These are phyloP conservation scores for Huso huso DNA, from an alignment of 2,797 vertebrate species.

Conservation along the genomic window DNA sequence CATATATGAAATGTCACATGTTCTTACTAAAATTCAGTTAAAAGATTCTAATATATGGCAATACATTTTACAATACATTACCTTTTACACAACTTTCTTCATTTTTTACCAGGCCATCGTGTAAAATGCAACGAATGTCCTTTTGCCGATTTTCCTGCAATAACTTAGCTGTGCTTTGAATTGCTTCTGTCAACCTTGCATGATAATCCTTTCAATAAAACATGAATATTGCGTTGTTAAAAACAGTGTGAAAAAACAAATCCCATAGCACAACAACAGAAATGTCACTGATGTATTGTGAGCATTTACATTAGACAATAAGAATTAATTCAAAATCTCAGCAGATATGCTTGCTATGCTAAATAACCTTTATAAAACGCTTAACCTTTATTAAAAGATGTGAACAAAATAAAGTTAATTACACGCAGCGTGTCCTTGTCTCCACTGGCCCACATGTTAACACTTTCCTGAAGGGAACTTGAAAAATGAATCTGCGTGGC, in stretches of 20 bases:
- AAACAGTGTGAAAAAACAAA: too few species aligned
- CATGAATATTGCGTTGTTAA: neutral
- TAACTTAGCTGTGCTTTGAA: slow-evolving; percentile 51
- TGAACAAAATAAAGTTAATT: neutral
- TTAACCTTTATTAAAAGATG: too few species aligned
- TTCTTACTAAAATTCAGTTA: too few species aligned
- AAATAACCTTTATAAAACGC: too few species aligned
- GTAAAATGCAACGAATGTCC: neutral
- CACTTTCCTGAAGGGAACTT: slow-evolving; percentile 4
- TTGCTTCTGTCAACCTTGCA: slow-evolving; percentile 51
- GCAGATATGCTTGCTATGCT: too few species aligned
- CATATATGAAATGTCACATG: too few species aligned
- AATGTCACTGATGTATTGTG: too few species aligned
- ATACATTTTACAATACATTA: too few species aligned
- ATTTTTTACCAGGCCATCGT: neutral
- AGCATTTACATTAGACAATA: too few species aligned
- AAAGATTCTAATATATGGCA: too few species aligned
- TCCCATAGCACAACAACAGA: neutral
- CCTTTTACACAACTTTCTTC: neutral
- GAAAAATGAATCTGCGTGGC: slow-evolving; percentile 22
- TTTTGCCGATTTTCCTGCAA: slow-evolving; percentile 41
- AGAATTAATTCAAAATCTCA: too few species aligned
- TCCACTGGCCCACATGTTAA: neutral
- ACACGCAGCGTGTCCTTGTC: neutral
- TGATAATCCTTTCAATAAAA: slow-evolving; percentile 56